phyloP scores from a whole-genome alignment of 2,888 invertebrate species.

The Seira sanloemensis region DNA sequence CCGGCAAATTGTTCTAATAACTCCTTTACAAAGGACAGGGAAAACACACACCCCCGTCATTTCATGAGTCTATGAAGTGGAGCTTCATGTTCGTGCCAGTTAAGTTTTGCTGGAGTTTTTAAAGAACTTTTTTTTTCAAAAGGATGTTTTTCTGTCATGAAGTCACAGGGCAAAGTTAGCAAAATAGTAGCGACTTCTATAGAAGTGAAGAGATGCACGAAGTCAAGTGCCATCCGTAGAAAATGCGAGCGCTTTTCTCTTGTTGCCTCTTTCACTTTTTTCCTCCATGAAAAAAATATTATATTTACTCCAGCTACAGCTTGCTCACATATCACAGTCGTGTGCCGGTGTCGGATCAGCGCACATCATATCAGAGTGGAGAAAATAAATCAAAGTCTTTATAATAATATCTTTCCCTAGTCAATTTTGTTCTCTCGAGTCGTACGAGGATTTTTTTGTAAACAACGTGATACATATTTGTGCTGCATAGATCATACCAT shows the following conservation, averaged over 20 bases:
- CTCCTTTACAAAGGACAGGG: background rate
- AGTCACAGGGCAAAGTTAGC: background rate
- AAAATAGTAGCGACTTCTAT: too few species aligned
- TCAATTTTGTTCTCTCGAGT: too few species aligned
- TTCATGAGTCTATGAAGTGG: too few species aligned
- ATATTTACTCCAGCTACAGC: constrained; percentile 54
- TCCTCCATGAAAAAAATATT: too few species aligned
- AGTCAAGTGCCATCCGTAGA: background rate
- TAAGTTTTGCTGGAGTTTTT: background rate
- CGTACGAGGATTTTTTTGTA: too few species aligned
- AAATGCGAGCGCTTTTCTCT: background rate
- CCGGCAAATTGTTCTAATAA: background rate
- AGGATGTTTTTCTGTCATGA: background rate
- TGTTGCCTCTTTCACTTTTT: background rate
- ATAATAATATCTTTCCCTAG: too few species aligned
- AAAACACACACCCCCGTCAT: background rate
- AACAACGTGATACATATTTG: too few species aligned
- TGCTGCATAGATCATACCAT: too few species aligned
- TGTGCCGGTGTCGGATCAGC: constrained; percentile 40
- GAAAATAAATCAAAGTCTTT: too few species aligned
- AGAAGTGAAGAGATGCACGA: background rate
- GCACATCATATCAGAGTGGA: constrained; percentile 23
- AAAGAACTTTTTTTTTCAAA: background rate
- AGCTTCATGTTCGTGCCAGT: background rate
- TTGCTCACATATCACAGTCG: constrained; percentile 43